Evolutionary conservation across 2,113 vertebrate species (phyloP).

Genomic region (Motacilla tschutschensis): DNA sequence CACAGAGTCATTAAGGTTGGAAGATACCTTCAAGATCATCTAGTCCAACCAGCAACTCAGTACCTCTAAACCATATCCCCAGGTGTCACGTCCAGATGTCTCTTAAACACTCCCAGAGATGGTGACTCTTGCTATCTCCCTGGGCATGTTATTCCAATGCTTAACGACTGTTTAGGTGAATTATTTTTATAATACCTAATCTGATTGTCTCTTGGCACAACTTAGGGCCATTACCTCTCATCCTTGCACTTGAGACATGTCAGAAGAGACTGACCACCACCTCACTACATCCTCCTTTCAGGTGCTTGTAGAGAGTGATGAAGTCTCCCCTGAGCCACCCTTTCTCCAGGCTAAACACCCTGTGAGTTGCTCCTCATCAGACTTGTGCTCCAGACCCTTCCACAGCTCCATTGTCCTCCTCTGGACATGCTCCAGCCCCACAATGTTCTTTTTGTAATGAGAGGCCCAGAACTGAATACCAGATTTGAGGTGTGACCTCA

Average conservation of each 20-base stretch:
- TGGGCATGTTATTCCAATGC: background rate
- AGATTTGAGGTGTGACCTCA: fast-evolving
- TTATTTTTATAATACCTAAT: background rate
- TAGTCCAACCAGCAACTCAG: background rate
- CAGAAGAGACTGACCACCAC: background rate
- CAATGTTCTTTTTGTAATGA: background rate
- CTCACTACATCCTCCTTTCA: background rate
- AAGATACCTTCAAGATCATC: background rate
- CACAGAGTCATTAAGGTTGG: background rate
- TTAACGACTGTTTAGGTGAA: background rate
- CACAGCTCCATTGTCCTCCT: fast-evolving
- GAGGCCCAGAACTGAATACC: background rate
- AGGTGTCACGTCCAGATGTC: background rate
- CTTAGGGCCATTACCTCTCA: background rate
- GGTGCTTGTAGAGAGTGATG: background rate
- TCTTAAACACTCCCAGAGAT: background rate
- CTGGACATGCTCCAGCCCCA: fast-evolving
- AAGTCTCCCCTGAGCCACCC: background rate
- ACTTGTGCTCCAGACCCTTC: background rate
- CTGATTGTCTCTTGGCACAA: background rate
- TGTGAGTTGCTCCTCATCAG: background rate
- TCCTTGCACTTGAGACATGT: background rate
- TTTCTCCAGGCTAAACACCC: background rate
- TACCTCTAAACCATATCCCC: background rate
- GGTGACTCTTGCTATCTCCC: background rate